Base-by-base conservation (phyloP, 2,113 vertebrate species). In the Aptenodytes forsteri region DNA sequence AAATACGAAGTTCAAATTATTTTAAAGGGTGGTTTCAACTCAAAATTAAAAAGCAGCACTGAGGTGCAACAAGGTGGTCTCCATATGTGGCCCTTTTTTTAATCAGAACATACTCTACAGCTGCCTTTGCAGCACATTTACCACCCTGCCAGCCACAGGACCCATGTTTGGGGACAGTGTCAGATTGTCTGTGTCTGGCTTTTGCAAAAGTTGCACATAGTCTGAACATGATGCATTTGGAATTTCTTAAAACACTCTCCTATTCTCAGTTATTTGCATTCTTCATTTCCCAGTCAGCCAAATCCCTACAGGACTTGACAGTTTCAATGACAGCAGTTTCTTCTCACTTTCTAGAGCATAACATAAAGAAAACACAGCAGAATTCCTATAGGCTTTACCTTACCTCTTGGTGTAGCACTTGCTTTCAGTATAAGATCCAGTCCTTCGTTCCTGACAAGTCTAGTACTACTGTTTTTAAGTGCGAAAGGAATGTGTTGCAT, bases 1-100 rank as follows among this genome's bases (percentile, higher is more conserved):
- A 96, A 97, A 96, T 78, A 96, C 38, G 76, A 90, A 66, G 73
- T 83, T 95, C 21, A 84, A 83, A 40, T 61, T 79, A 72, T 90
- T 94, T 95, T 75, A 55, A 78, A 85, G 49, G 71, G 40, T 69
- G 29, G 46, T 65, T 97, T 87, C 52, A 56, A 32, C 16, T 49
- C 38, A 91, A 95, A 96, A 97, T 86, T 50, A 71, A 94, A 85
- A 90, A 67, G 34, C 47, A 75, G 29, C 38, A 34, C 25, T 19
- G 49, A 79, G 44, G 65, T 44, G 26, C 36, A 71, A 9, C 34
- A 67, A 47, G 66, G 67, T 70, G 72, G 61, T 72, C 83, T 95
- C 73, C 22, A 5, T n/a, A 61, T 52, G 75, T 30, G 49, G 52
- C 61, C 32, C 26, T 40, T 72, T 67, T 71, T 62, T 10, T 1